Percentiles rank a stretch among this genome's conserved stretches.
phyloP scores from a whole-genome alignment of 2,888 invertebrate species.

The Lepidocyrtoides sp. region DNA sequence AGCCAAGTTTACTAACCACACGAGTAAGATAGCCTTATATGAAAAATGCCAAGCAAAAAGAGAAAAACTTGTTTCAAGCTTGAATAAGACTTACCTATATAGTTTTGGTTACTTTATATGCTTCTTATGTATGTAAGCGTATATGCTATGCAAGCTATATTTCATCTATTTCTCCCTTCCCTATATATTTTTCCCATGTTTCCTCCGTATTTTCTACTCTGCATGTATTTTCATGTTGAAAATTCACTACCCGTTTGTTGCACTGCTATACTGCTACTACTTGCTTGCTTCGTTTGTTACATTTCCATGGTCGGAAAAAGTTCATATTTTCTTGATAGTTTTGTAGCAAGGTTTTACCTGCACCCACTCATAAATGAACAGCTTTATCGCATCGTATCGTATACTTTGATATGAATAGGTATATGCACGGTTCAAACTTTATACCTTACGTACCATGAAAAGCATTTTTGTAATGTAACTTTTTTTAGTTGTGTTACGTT shows the following conservation, averaged over 20 bases:
- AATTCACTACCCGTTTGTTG: constrained; percentile 28
- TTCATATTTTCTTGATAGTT: background rate
- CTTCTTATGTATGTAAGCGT: background rate
- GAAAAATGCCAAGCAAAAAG: background rate
- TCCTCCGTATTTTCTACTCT: background rate
- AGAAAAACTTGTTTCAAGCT: background rate
- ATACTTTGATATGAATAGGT: background rate
- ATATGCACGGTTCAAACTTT: too few species aligned
- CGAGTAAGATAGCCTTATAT: too few species aligned
- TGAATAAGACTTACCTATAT: too few species aligned
- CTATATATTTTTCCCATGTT: constrained; percentile 30
- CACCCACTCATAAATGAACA: too few species aligned
- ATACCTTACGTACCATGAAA: too few species aligned
- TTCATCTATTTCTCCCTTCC: background rate
- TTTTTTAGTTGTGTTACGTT: background rate
- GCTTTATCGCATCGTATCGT: too few species aligned
- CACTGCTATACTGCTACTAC: background rate
- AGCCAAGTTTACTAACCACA: too few species aligned
- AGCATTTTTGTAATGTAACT: background rate
- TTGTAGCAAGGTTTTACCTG: too few species aligned
- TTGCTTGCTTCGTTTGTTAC: background rate
- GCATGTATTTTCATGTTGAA: background rate
- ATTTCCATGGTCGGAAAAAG: background rate
- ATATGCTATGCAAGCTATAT: background rate
- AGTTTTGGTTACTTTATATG: background rate